A percentile compares a stretch with the other conserved stretches of the same genome.
Conservation (phyloP, 2,113 vertebrate species). For the Rhadina sibilatrix region DNA sequence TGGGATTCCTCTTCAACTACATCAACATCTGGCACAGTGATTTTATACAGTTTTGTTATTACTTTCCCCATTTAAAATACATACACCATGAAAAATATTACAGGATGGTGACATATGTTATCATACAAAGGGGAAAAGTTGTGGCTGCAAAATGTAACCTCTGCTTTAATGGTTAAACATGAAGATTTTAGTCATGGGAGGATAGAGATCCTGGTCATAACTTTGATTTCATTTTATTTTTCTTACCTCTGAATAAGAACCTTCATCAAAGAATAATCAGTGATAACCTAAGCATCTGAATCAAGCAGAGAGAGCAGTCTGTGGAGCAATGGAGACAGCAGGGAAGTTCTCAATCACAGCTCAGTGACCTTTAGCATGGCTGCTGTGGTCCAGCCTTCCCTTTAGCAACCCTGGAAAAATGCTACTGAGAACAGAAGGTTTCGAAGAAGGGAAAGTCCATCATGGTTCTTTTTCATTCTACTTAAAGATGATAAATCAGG, state of each 20-base stretch:
- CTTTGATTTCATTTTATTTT: neutral
- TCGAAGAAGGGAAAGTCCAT: neutral
- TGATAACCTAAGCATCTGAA: neutral
- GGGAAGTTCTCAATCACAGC: neutral
- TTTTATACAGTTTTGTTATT: neutral
- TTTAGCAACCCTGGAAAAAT: neutral
- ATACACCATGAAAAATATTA: neutral
- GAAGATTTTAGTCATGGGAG: neutral
- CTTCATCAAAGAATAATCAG: neutral
- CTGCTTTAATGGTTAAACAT: neutral
- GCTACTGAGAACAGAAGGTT: neutral
- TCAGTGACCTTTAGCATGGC: neutral
- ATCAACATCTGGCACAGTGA: constrained; percentile 9
- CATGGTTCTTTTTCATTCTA: neutral
- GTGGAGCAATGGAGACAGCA: neutral
- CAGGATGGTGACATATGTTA: neutral
- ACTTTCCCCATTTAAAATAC: neutral
- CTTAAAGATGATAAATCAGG: neutral
- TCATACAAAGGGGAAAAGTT: neutral
- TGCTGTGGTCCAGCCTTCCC: neutral
- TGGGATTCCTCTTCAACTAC: constrained; percentile 21
- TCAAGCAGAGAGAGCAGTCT: neutral
- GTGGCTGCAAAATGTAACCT: neutral
- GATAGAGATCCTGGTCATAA: neutral
- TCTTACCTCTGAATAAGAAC: neutral